Evolutionary conservation across 2,113 vertebrate species (phyloP), one percentile per base, ranked within the genome.

Genomic region (Madoqua kirkii): DNA sequence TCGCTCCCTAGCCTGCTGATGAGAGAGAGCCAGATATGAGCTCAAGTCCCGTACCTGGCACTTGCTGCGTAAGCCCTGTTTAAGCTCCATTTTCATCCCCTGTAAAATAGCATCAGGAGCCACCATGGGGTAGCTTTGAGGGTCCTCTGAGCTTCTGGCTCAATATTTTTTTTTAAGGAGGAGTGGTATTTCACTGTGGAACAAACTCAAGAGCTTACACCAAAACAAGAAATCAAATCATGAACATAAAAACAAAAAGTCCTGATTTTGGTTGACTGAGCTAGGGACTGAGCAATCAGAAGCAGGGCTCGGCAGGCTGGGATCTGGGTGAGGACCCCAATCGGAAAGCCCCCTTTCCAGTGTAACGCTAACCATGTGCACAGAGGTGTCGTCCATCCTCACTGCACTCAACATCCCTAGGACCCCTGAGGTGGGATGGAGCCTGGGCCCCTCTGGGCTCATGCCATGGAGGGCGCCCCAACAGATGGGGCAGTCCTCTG

Each of bases 291-390:
- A 50, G 50, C 11, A 11, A 23, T 31, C 33, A 40, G 50, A 45
- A 60, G 50, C 1, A n/a, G 33, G 16, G 29, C 6, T 23, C 1
- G 5, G 60, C 16, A 25, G 57, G 40, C 91, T 43, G 71, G 13
- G 21, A 11, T 17, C 19, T 0, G 0, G 48, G 21, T 0, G 3
- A 78, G 33, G 78, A 50, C 31, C 55, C 64, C 6, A 10, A 1
- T 45, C 5, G 57, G 40, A 95, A 93, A 43, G 25, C 13, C 40
- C 45, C 12, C 4, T 7, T 67, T 33, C 36, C 52, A 9, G 2
- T 4, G 23, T 19, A 15, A 10, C 36, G 82, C 12, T 7, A 4
- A 7, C 0, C 64, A 7, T 0, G 1, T 3, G 16, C 5, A 6
- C 13, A 6, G 57, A 29, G 21, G 8, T 15, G 9, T 23, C 48